Base-by-base conservation (phyloP, 2,888 invertebrate species). In the Ennomos erosarius region DNA sequence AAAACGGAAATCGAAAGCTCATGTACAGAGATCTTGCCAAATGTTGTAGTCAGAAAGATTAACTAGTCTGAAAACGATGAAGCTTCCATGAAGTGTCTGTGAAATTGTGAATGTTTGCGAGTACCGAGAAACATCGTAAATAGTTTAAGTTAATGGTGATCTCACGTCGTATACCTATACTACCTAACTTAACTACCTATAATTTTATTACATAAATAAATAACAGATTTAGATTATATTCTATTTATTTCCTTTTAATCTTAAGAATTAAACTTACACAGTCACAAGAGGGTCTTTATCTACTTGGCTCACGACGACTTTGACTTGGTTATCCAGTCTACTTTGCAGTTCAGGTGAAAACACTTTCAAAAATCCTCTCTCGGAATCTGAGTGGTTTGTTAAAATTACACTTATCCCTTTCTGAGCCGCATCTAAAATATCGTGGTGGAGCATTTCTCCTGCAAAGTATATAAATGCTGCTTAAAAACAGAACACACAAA, bases 401-500 rank as follows among this genome's bases (percentile, higher is more conserved):
- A 99, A 90, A 74, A 99, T 96, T 0, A 99, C 98, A 56, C 95
- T 94, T 11, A 94, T 94, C 34, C 96, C 96, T 54, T 93, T 94
- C 73, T 98, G 97, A 26, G 95, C 93, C 0, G 97, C 98, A 76
- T 99, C 97, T 37, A 99, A 93, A 0, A 98, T 88, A 68, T 99
- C 98, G 78, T 99, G 99, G 84, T 99, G 99, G 1, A 97, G 94
- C 98, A 99, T 98, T 93, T 99, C 99, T 9, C 95, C 92, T 93
- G 65, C 33, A 59, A 60, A 56, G 8, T 39, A 50, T 26, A 33
- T 49, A 55, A 48, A 36, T 26, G 26, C 26, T 26, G 26, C 26
- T 26, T 26, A 0, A 54, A 40, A 35, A 13, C 9, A 33, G 11
- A 12, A 35, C 10, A 39, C 16, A 9, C 10, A 38, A 26, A 26